Conservation (phyloP, 2,113 vertebrate species). For the Rhinoderma darwinii region DNA sequence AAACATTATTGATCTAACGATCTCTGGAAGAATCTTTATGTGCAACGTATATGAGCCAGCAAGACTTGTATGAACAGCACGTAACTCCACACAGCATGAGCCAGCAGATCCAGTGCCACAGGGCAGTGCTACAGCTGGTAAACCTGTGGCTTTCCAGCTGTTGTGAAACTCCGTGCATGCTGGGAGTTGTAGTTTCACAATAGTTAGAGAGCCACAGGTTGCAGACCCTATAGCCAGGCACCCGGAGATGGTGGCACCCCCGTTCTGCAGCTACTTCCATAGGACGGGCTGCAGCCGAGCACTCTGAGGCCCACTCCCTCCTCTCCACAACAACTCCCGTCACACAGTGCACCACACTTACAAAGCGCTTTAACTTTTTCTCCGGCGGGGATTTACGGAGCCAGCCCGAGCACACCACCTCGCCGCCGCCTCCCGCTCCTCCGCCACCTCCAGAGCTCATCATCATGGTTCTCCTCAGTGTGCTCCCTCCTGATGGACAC, state of each 20-base stretch:
- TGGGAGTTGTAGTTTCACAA: neutral
- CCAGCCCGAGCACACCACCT: conserved; percentile 93
- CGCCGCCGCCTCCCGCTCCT: conserved; percentile 78
- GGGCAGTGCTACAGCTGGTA: no score
- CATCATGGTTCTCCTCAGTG: neutral
- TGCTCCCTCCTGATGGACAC: conserved; percentile 2
- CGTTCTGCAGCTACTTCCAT: neutral
- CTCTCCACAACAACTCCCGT: neutral
- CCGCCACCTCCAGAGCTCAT: conserved; percentile 30
- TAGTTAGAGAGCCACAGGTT: no score
- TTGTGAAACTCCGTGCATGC: neutral
- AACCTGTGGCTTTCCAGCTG: neutral
- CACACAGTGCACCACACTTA: conserved; percentile 77
- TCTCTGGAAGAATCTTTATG: no score
- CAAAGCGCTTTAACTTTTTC: conserved; percentile 99
- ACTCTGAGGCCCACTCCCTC: neutral
- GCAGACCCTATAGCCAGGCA: neutral
- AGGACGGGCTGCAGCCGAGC: neutral
- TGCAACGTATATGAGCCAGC: no score
- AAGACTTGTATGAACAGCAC: no score
- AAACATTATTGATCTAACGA: no score
- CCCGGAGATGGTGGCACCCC: neutral
- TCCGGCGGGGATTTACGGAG: conserved; percentile 96
- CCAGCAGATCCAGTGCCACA: neutral
- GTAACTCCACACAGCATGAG: neutral